Conservation (phyloP, 2,888 invertebrate genomes). For the Agrotis ipsilon region DNA sequence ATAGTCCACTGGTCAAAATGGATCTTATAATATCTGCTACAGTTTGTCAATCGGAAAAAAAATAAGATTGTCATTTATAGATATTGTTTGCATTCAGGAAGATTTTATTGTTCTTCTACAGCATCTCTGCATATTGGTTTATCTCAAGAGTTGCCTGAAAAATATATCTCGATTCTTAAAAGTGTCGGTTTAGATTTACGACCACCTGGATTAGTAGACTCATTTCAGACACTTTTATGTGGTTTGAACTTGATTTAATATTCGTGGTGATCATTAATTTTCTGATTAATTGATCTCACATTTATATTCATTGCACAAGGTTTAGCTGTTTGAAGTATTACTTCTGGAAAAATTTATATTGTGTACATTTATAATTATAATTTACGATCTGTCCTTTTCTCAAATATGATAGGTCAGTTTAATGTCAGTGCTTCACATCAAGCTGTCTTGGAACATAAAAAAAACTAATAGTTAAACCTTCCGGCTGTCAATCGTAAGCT, state of each 20-base stretch:
- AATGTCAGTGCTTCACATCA: no score
- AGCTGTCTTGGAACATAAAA: no score
- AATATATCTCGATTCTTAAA: slow-evolving; percentile 11
- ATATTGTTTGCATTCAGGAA: no score
- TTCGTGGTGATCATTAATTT: neutral
- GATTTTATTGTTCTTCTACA: no score
- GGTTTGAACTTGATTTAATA: slow-evolving; percentile 24
- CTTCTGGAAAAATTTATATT: neutral
- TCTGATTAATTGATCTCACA: neutral
- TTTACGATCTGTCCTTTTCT: no score
- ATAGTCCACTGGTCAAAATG: no score
- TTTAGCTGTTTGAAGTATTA: neutral
- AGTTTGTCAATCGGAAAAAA: no score
- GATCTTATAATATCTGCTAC: no score
- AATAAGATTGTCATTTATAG: no score
- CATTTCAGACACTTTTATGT: slow-evolving; percentile 35
- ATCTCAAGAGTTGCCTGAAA: neutral
- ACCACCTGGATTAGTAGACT: slow-evolving; percentile 21
- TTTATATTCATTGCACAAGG: neutral
- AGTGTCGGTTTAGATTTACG: slow-evolving; percentile 20
- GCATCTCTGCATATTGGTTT: neutral
- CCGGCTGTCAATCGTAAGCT: no score
- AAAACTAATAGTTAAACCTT: no score
- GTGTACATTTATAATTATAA: neutral
- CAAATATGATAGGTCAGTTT: no score